Evolutionary conservation across 2,888 invertebrate species (phyloP).

Genomic region (Herminia tarsipennalis): DNA sequence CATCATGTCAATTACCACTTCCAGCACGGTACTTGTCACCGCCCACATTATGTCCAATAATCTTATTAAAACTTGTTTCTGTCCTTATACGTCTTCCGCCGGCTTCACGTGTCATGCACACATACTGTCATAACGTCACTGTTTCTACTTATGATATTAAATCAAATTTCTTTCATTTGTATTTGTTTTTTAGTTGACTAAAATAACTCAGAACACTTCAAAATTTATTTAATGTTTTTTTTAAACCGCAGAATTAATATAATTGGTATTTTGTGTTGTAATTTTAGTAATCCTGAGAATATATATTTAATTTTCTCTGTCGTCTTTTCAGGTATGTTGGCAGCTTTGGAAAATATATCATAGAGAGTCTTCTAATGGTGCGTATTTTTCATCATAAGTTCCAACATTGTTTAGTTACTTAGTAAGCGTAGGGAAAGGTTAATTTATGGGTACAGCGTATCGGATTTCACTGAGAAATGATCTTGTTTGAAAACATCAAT

Average conservation of each 20-base stretch:
- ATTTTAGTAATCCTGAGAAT: not conserved
- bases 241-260: no score
- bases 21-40: constrained; percentile 33
- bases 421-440: constrained; percentile 21
- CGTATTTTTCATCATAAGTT: not conserved
- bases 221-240: no score
- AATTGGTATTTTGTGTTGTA: no score
- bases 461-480: constrained; percentile 39
- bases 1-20: constrained; percentile 17
- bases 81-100: constrained; percentile 50
- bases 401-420: not conserved
- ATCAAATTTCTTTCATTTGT: constrained; percentile 17
- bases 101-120: constrained; percentile 40
- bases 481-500: constrained; percentile 41
- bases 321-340: constrained; percentile 35
- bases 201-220: no score
- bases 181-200: not conserved
- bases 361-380: constrained; percentile 3
- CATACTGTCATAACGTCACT: constrained; percentile 5
- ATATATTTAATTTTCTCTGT: constrained; percentile 5
- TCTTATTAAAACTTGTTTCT: constrained; percentile 46
- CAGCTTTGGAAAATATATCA: not conserved
- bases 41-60: constrained; percentile 42
- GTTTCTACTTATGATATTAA: constrained; percentile 20
- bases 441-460: constrained; percentile 30